Conservation (phyloP, 2,113 vertebrate genomes). For the Lepidothrix coronata region DNA sequence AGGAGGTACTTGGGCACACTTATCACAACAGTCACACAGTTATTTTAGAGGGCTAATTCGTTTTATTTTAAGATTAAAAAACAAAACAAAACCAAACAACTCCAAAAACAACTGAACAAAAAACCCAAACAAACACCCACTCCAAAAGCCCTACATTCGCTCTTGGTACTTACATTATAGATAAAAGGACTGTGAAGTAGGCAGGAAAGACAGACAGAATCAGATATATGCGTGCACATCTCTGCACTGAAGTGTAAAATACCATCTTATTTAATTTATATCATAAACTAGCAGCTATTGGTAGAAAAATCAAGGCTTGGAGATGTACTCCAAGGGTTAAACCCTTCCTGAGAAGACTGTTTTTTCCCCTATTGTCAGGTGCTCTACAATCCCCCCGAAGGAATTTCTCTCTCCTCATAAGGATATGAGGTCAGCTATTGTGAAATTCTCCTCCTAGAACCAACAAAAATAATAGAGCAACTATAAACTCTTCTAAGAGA, state of each 20-base stretch:
- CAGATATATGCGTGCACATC: background rate
- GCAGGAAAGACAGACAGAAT: background rate
- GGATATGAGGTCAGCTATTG: conserved; percentile 48
- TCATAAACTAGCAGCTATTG: background rate
- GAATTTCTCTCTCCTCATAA: conserved; percentile 20
- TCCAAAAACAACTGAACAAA: background rate
- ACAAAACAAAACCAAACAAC: background rate
- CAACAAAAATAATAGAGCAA: conserved; percentile 22
- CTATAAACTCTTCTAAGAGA: conserved; percentile 1
- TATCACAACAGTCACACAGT: background rate
- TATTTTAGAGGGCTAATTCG: background rate
- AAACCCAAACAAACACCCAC: background rate
- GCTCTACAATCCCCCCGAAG: conserved; percentile 8
- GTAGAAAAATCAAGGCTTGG: background rate
- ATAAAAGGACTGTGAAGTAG: background rate
- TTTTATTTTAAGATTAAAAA: background rate
- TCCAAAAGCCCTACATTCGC: background rate
- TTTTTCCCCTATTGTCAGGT: conserved; percentile 6
- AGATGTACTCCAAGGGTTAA: background rate
- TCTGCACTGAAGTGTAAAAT: background rate
- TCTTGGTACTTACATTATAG: background rate
- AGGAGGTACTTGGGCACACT: background rate
- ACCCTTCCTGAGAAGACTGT: background rate
- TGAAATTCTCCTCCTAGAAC: conserved; percentile 8
- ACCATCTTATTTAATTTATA: background rate